A percentile compares a stretch with the other conserved stretches of the same genome.
These are phyloP conservation scores for Laticauda colubrina DNA, from an alignment of 2,113 vertebrate species.

Conservation along the genomic window DNA sequence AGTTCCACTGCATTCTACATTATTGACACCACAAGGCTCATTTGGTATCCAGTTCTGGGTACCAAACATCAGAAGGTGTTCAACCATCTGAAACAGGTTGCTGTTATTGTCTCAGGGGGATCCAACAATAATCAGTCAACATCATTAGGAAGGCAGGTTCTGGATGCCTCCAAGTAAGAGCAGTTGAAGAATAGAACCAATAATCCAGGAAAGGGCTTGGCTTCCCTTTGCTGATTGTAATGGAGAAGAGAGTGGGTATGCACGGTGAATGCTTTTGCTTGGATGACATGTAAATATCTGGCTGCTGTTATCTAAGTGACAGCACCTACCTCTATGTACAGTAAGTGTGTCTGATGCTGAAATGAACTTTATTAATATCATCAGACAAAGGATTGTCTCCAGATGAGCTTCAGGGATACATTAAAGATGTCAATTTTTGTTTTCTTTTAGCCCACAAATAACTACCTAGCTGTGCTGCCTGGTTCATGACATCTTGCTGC, in stretches of 20 bases:
- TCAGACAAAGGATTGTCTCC: background rate
- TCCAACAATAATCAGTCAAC: background rate
- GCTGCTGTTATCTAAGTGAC: background rate
- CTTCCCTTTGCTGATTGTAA: background rate
- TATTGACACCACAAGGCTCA: background rate
- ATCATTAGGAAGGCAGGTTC: background rate
- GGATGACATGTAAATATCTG: background rate
- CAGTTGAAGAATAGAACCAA: background rate
- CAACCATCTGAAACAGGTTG: background rate
- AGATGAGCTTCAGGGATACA: background rate
- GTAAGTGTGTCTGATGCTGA: background rate
- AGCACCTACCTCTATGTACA: background rate
- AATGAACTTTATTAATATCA: background rate
- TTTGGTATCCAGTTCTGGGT: background rate
- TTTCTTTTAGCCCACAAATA: background rate
- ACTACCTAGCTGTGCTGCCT: background rate
- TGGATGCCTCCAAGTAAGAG: background rate
- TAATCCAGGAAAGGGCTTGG: background rate
- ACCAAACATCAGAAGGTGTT: background rate
- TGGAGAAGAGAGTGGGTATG: background rate
- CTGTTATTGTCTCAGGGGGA: background rate
- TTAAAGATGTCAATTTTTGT: background rate
- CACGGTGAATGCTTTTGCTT: background rate
- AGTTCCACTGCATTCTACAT: background rate
- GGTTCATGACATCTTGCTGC: background rate